Evolutionary conservation across 2,797 vertebrate genomes (phyloP), one percentile per base, ranked within the genome.

Genomic region (Chloroceryle inda): DNA sequence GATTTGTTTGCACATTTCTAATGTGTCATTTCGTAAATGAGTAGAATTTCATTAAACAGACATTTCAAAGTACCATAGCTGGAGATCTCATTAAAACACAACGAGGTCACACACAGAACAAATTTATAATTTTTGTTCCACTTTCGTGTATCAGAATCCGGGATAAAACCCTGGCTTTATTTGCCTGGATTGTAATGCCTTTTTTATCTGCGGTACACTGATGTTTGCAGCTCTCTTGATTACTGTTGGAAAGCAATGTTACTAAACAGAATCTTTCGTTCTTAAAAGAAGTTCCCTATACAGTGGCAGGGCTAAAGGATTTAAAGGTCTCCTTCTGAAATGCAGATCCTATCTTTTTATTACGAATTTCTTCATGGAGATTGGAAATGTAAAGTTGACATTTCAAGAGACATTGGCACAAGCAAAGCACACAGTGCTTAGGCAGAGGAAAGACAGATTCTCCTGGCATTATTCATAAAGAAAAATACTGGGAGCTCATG

Each of bases 321-420:
- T 97, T 89, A 87, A 92, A 95, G 93, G 94, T 95, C 88, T 96
- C 33, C 8, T 91, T 96, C 81, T 85, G 88, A 92, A 95, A 88
- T 79, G 78, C 78, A 94, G 86, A 94, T 95, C 18, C 1, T 96
- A 96, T 95, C 88, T 95, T 95, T 96, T 96, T 95, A 96, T 95
- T 94, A 94, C 87, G 83, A 95, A 95, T 95, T 92, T 95, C 83
- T 93, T 94, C 77, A 45, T 73, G 93, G 77, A 61, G 93, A 96
- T 95, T 97, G 96, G 68, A 95, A 95, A 94, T 93, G 91, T 85
- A 90, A 93, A 96, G 92, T 74, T 97, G 94, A 82, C 96, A 96
- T 97, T 97, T 96, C 85, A 67, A 58, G 71, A 84, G 79, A 85
- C 47, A 93, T 84, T 67, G 79, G 59, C 2, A 3, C 79, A 84